These are phyloP conservation scores for Idaea aversata DNA, from an alignment of 2,888 invertebrate species.

Conservation along the genomic window DNA sequence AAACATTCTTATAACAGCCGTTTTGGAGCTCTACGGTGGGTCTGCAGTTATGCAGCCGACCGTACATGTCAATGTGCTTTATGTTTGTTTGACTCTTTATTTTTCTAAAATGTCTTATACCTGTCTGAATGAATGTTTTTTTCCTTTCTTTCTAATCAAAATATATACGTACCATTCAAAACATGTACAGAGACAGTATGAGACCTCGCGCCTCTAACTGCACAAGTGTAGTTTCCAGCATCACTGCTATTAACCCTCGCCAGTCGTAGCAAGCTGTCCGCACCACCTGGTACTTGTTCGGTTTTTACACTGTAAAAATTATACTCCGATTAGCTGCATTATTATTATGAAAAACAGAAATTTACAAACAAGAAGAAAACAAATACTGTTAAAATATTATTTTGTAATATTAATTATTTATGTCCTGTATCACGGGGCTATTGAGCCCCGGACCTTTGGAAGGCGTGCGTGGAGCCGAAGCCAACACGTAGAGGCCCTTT, in stretches of 20 bases:
- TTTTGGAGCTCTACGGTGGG: no score
- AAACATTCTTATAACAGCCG: no score
- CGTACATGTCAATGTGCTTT: no score
- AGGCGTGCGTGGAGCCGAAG: no score
- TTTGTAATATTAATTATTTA: no score
- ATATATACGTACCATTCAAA: conserved; percentile 78
- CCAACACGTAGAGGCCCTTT: no score
- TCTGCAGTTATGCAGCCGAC: no score
- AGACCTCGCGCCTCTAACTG: conserved; percentile 83
- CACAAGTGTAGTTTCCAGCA: conserved; percentile 86
- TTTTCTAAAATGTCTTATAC: no score
- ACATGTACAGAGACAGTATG: conserved; percentile 86
- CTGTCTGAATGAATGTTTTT: background rate
- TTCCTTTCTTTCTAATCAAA: background rate
- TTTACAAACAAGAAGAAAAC: background rate
- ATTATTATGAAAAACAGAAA: background rate
- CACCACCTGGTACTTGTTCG: conserved; percentile 71
- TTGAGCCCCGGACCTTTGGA: no score
- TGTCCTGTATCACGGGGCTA: no score
- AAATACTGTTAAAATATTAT: no score
- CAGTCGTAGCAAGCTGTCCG: conserved; percentile 71
- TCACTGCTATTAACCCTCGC: conserved; percentile 77
- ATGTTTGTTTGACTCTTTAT: no score
- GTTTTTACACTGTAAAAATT: conserved; percentile 62
- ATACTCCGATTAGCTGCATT: background rate